Evolutionary conservation across 2,113 vertebrate genomes (phyloP).

Genomic region (Oreotrochilus melanogaster): DNA sequence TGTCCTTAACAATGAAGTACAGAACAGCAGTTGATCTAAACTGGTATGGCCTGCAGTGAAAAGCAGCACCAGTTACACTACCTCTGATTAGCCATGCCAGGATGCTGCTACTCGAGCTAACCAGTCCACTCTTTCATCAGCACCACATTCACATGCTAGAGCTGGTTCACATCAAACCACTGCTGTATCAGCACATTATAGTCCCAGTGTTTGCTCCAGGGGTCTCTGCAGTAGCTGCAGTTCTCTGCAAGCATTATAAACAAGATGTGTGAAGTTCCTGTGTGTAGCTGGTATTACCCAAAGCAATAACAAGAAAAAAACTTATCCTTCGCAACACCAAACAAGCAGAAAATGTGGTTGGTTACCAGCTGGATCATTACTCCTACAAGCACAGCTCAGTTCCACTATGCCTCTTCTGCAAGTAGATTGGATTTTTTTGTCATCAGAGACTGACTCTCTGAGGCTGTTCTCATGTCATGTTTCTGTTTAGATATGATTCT

Average conservation of each 20-base stretch:
- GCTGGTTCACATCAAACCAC: neutral
- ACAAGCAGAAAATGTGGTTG: rapidly evolving
- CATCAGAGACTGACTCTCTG: neutral
- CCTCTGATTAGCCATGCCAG: neutral
- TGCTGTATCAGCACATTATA: neutral
- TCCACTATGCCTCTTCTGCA: neutral
- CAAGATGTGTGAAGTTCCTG: neutral
- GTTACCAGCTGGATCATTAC: neutral
- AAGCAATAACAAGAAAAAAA: neutral
- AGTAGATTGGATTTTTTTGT: neutral
- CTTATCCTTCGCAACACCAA: neutral
- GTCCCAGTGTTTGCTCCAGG: neutral
- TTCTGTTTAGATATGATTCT: neutral
- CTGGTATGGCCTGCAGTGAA: neutral
- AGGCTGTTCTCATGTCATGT: neutral
- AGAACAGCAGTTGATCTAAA: neutral
- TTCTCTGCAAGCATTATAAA: neutral
- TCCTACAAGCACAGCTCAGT: neutral
- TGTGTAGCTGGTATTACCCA: neutral
- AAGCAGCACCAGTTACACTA: neutral
- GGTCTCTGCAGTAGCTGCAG: neutral
- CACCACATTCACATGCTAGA: neutral
- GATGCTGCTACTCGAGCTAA: neutral
- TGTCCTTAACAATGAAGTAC: neutral
- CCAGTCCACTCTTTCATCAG: neutral